phyloP scores from a whole-genome alignment of 2,888 invertebrate genomes.

The Petrolisthes cinctipes region DNA sequence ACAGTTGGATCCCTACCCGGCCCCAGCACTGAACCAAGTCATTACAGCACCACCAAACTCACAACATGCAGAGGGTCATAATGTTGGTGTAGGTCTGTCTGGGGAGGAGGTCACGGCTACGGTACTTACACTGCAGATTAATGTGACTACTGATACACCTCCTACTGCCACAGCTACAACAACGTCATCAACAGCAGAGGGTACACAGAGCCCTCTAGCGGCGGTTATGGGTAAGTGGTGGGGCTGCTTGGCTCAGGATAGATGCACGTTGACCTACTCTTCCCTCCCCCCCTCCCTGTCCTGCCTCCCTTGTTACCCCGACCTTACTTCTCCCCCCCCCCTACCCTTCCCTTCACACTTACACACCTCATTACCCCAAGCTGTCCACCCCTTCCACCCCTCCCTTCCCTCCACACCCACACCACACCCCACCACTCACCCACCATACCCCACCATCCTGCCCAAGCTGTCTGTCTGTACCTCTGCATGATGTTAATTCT shows the following conservation, averaged over 20 bases:
- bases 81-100: background rate
- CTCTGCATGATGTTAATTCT: background rate
- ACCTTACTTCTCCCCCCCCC: background rate
- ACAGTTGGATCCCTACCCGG: constrained; percentile 50
- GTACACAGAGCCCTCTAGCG: background rate
- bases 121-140: constrained; percentile 11
- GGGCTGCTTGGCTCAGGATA: background rate
- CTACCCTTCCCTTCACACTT: background rate
- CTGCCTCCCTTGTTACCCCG: background rate
- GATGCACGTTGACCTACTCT: background rate
- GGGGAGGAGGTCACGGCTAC: background rate
- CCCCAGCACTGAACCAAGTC: constrained; percentile 64
- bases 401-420: background rate
- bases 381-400: background rate
- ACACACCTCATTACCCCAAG: background rate
- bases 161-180: background rate
- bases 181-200: too few species aligned
- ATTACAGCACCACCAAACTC: constrained; percentile 11
- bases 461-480: background rate
- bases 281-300: background rate
- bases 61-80: too few species aligned
- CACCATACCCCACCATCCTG: background rate
- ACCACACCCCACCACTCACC: background rate
- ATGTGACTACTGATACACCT: background rate
- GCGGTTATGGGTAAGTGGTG: constrained; percentile 32